These are phyloP conservation scores for Gopherus evgoodei DNA, from an alignment of 2,113 vertebrate genomes.

Conservation along the genomic window DNA sequence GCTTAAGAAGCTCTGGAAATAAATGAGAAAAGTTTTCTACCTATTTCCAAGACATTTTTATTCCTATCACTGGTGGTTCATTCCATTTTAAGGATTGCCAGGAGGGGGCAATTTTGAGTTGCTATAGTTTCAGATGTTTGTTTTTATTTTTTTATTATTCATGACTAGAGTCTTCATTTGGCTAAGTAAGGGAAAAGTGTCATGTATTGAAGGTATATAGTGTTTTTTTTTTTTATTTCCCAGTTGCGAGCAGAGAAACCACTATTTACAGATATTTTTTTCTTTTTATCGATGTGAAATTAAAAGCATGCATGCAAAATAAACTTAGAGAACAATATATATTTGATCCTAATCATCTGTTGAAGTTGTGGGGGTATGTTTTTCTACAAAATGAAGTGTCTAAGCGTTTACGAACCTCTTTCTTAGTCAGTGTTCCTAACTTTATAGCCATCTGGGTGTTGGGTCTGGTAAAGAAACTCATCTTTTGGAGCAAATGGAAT, in stretches of 20 bases:
- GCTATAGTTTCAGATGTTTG: slow-evolving; percentile 53
- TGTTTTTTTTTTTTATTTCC: neutral
- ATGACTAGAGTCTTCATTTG: slow-evolving; percentile 59
- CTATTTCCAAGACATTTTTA: slow-evolving; percentile 55
- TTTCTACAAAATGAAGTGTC: neutral
- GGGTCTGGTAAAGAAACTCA: too few species aligned
- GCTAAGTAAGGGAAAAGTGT: slow-evolving; percentile 4
- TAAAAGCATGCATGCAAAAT: neutral
- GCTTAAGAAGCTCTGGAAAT: slow-evolving; percentile 70
- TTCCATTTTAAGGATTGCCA: slow-evolving; percentile 63
- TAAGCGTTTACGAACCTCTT: neutral
- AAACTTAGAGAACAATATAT: neutral
- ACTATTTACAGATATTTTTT: neutral
- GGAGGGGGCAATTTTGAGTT: slow-evolving; percentile 49
- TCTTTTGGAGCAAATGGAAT: neutral
- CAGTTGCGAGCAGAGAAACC: slow-evolving; percentile 31
- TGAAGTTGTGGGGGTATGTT: neutral
- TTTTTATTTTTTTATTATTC: slow-evolving; percentile 56
- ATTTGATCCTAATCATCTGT: too few species aligned
- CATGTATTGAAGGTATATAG: neutral
- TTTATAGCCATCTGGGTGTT: neutral
- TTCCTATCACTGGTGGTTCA: slow-evolving; percentile 57
- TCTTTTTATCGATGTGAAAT: slow-evolving; percentile 8
- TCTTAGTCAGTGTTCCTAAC: neutral
- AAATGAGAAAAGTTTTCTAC: slow-evolving; percentile 64